These are phyloP conservation scores for Tetragonula carbonaria DNA, from an alignment of 2,888 invertebrate species.

Conservation along the genomic window DNA sequence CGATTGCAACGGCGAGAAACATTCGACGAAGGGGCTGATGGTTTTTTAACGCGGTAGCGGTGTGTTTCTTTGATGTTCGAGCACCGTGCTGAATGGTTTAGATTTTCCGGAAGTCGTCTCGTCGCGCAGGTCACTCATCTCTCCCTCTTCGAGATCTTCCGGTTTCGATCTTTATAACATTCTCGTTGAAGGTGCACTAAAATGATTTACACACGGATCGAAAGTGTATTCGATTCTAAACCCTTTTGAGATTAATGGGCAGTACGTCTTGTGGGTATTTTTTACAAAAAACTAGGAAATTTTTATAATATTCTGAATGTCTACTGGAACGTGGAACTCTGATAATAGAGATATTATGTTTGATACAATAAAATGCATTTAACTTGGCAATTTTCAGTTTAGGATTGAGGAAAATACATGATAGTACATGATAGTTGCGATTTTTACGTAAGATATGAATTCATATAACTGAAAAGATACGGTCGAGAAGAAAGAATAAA, in stretches of 20 bases:
- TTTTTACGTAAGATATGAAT: no score
- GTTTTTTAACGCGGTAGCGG: constrained; percentile 10
- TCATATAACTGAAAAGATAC: no score
- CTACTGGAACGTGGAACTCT: no score
- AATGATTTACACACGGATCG: neutral
- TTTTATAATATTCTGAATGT: no score
- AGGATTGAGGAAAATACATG: no score
- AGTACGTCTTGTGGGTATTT: neutral
- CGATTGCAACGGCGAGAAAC: constrained; percentile 69
- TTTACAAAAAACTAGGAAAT: neutral
- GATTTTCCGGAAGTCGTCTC: constrained; percentile 14
- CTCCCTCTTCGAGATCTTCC: neutral
- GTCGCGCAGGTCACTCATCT: neutral
- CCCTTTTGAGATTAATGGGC: neutral
- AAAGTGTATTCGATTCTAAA: neutral
- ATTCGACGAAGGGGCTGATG: constrained; percentile 38
- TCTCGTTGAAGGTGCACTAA: neutral
- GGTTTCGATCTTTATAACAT: neutral
- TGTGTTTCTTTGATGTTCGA: constrained; percentile 37
- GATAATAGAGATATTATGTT: no score
- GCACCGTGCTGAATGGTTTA: neutral
- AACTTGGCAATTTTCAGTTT: no score
- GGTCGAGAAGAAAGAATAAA: no score
- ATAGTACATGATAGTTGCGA: no score
- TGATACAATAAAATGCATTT: no score